These are phyloP conservation scores for Lepidurus arcticus DNA, from an alignment of 1,140 invertebrate genomes.

Conservation along the genomic window DNA sequence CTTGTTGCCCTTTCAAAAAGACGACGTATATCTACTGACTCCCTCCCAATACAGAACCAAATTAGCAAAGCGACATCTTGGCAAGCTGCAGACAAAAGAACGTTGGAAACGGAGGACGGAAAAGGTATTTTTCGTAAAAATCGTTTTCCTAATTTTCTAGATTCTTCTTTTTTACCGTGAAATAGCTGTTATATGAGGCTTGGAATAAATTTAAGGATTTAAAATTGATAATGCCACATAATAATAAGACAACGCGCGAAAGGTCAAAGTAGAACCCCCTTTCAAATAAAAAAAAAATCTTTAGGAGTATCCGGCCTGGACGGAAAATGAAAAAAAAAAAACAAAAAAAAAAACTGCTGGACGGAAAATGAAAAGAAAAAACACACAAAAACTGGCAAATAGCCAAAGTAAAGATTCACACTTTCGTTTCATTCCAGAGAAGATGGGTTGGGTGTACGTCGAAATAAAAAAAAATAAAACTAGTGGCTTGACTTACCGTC, in stretches of 20 bases:
- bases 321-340: not conserved
- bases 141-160: not conserved
- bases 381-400: not conserved
- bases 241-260: not conserved
- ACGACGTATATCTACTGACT: not conserved
- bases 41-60: conserved; percentile 7
- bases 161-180: not conserved
- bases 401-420: conserved; percentile 16
- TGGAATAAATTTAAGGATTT: not conserved
- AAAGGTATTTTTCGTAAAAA: not conserved
- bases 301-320: not conserved
- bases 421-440: not conserved
- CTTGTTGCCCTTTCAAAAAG: not conserved
- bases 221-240: not conserved
- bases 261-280: conserved; percentile 2
- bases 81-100: not conserved
- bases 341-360: not conserved
- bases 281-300: not conserved
- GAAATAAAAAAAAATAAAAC: not conserved
- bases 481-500: conserved; percentile 5
- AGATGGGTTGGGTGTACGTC: not conserved
- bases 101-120: not conserved
- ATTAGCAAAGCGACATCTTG: conserved; percentile 13
- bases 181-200: not conserved
- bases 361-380: not conserved